Conservation (phyloP, 2,797 vertebrate species). For the Nyctalus aviator region DNA sequence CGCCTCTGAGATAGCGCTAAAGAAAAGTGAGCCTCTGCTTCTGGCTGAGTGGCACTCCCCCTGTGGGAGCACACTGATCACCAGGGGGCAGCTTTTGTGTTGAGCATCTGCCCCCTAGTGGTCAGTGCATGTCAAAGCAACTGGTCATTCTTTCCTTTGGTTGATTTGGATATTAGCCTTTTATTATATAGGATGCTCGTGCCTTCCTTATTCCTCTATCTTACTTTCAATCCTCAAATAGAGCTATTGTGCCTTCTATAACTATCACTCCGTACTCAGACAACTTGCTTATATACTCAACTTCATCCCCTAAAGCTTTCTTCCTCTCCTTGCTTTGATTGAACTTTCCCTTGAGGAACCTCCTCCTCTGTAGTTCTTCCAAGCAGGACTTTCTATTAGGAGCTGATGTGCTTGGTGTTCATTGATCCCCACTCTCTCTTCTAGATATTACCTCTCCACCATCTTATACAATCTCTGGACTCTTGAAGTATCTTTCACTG, state of each 20-base stretch:
- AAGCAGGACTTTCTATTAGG: not conserved
- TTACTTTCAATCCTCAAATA: not conserved
- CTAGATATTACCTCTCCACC: not conserved
- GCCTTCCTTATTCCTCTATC: not conserved
- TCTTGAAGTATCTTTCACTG: not conserved
- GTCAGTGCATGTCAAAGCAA: too few relatives aligned
- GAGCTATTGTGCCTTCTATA: not conserved
- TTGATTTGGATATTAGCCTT: too few relatives aligned
- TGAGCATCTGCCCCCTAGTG: too few relatives aligned
- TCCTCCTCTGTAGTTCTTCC: not conserved
- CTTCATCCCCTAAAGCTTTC: not conserved
- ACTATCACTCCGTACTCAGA: not conserved
- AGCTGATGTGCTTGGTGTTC: not conserved
- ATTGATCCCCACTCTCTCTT: not conserved
- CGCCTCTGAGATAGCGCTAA: too few relatives aligned
- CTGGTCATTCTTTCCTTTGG: accelerated
- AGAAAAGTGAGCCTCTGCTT: too few relatives aligned
- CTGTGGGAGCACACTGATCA: too few relatives aligned
- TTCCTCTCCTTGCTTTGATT: not conserved
- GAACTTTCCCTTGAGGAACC: not conserved
- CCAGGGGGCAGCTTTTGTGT: too few relatives aligned
- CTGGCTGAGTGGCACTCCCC: too few relatives aligned
- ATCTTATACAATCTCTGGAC: not conserved
- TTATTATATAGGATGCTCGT: not conserved
- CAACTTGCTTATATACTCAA: not conserved